Base-by-base conservation (phyloP, 2,888 invertebrate species). In the Caenorhabditis sulstoni region DNA sequence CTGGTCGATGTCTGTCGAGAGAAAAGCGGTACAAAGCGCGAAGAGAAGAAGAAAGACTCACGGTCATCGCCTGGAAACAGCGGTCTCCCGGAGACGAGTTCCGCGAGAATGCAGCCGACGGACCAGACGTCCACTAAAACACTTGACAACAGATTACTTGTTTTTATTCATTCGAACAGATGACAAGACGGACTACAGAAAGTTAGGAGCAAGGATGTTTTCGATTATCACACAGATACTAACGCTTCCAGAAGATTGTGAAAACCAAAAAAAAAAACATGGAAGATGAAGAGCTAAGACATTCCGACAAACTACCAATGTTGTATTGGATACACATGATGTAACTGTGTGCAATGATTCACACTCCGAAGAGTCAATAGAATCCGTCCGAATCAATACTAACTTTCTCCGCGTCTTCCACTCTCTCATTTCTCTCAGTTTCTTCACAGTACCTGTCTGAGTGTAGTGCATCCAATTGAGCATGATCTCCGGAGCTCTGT, bases 391-490 rank as follows among this genome's bases (percentile, higher is more conserved):
- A 12, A 12, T n/a, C 47, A 16, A 47, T 47, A 16, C 16, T 47
- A 2, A 8, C 16, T 47, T 18, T 47, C 8, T 47, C 47, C 16
- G 5, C 18, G 5, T 47, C 47, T 18, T 16, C 20, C 45, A 0
- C 29, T 16, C 29, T 14, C 16, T 7, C 29, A 7, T 29, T 29
- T 29, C 29, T 23, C 44, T 18, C 52, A 22, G 14, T 49, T 58
- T 47, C 52, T 45, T 14, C 49, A 11, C 4, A 3, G 18, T 61
- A 82, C 94, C 94, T 82, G 97, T 98, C 92, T 97, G 96, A 92
- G 96, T 96, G 91, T 99, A 99, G 91, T 97, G 97, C 98, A 98
- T 88, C 89, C 89, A 89, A 57, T 89, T 89, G 53, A 99, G 93
- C 97, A 89, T 89, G 18, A 89, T 88, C 67, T 89, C 89, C 1